Conservation (phyloP, 2,113 vertebrate species). For the Oreochromis aureus region DNA sequence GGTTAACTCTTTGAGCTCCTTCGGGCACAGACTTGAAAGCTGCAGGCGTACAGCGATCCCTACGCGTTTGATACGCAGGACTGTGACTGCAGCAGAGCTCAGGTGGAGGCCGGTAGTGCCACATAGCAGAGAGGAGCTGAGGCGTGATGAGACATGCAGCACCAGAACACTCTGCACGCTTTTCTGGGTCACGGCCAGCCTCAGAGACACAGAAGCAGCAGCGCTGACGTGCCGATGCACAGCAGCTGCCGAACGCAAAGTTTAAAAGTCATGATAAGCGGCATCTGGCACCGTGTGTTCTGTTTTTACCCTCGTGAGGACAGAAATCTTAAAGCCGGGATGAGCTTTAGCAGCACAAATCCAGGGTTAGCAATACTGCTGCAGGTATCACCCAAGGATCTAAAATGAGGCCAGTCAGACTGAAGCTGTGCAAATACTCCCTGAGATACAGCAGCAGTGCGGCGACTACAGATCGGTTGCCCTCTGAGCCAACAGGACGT, state of each 20-base stretch:
- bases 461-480: neutral
- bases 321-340: neutral
- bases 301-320: neutral
- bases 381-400: neutral
- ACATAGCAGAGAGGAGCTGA: slow-evolving; percentile 25
- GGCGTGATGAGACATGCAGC: slow-evolving; percentile 33
- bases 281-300: fast-evolving
- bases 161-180: neutral
- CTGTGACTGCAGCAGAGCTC: neutral
- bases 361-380: neutral
- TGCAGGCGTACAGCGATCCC: neutral
- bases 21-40: neutral
- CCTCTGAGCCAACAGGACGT: neutral
- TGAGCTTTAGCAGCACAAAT: neutral
- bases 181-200: neutral
- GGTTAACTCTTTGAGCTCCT: neutral
- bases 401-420: neutral
- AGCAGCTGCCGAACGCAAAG: neutral
- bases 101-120: neutral
- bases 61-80: neutral
- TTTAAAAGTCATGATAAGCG: neutral
- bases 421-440: neutral
- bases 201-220: neutral
- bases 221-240: neutral
- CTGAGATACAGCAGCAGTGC: neutral